phyloP scores from a whole-genome alignment of 2,797 vertebrate species.

The Harpagifer antarcticus region DNA sequence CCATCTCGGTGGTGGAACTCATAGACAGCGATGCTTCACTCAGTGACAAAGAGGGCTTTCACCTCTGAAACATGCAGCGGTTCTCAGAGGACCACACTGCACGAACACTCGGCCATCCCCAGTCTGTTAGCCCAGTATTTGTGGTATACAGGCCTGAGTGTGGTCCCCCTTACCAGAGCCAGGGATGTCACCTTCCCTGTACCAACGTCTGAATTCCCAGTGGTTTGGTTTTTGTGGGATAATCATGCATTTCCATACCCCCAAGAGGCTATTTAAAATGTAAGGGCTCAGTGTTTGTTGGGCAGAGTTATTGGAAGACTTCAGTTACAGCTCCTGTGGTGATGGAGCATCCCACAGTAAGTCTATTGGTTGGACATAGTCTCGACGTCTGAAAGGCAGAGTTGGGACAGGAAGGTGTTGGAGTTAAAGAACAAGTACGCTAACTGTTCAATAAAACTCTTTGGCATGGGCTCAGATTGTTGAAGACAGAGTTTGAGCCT shows the following conservation, averaged over 20 bases:
- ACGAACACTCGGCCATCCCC: slow-evolving; percentile 50
- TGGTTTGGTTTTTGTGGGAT: slow-evolving; percentile 56
- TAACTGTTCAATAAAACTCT: slow-evolving; percentile 1
- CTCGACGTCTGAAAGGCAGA: slow-evolving; percentile 34
- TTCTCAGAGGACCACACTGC: slow-evolving; percentile 67
- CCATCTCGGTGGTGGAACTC: slow-evolving; percentile 60
- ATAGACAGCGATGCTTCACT: slow-evolving; percentile 59
- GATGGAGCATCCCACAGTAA: slow-evolving; percentile 44
- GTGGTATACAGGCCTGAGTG: slow-evolving; percentile 58
- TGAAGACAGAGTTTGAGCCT: neutral
- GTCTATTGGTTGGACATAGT: slow-evolving; percentile 21
- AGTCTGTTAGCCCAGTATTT: slow-evolving; percentile 40
- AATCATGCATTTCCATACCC: slow-evolving; percentile 51
- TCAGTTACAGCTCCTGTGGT: slow-evolving; percentile 36
- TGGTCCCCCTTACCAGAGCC: slow-evolving; percentile 68
- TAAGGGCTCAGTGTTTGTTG: slow-evolving; percentile 64
- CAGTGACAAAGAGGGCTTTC: slow-evolving; percentile 76
- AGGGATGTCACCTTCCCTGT: slow-evolving; percentile 79
- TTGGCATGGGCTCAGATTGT: no score
- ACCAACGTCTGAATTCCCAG: slow-evolving; percentile 54
- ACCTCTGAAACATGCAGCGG: slow-evolving; percentile 54
- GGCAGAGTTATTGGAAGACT: slow-evolving; percentile 65
- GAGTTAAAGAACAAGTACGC: neutral
- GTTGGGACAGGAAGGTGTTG: slow-evolving; percentile 37
- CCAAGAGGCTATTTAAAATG: slow-evolving; percentile 50